These are phyloP conservation scores for Nicator chloris DNA, from an alignment of 2,113 vertebrate species.

Conservation along the genomic window DNA sequence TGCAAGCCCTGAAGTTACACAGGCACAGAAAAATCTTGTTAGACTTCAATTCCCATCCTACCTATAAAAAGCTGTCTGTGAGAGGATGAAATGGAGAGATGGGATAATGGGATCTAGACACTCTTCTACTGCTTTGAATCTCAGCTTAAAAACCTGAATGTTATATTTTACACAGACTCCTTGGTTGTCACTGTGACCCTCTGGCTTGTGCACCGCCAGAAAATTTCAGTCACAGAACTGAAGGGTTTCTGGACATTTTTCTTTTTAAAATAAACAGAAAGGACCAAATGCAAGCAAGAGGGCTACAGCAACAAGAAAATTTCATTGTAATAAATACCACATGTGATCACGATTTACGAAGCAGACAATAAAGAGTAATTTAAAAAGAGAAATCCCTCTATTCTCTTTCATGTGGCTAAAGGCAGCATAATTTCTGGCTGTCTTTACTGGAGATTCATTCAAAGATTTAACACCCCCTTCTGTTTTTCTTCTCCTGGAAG, in stretches of 20 bases:
- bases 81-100: background rate
- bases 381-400: constrained; percentile 29
- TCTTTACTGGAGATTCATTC: constrained; percentile 45
- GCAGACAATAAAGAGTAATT: constrained; percentile 52
- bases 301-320: background rate
- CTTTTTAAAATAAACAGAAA: constrained; percentile 18
- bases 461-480: constrained; percentile 50
- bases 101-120: background rate
- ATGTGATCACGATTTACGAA: constrained; percentile 16
- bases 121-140: background rate
- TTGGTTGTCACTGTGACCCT: background rate
- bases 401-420: constrained; percentile 55
- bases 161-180: background rate
- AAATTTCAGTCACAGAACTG: background rate
- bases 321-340: constrained; percentile 53
- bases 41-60: background rate
- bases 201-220: background rate
- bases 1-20: background rate
- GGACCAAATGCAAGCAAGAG: background rate
- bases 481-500: constrained; percentile 49
- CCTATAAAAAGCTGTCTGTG: background rate
- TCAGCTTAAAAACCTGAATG: background rate
- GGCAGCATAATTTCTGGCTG: constrained; percentile 34
- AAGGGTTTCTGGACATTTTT: background rate
- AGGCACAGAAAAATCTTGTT: background rate